phyloP scores from a whole-genome alignment of 1,140 invertebrate genomes.

The Pseudachorutes palmiensis region DNA sequence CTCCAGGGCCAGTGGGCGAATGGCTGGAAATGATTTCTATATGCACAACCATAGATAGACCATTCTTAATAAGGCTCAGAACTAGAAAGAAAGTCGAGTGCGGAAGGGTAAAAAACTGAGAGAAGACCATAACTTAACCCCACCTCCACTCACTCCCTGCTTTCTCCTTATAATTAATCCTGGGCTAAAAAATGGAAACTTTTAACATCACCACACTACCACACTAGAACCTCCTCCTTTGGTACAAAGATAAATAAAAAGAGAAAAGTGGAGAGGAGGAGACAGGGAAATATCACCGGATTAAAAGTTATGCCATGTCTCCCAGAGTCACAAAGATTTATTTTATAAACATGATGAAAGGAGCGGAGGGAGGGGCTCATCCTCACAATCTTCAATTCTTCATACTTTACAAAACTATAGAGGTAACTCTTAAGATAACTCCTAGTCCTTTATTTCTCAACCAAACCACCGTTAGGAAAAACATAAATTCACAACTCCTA shows the following conservation, averaged over 20 bases:
- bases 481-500: no score
- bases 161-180: conserved; percentile 11
- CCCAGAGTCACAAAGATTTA: conserved; percentile 7
- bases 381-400: conserved; percentile 1
- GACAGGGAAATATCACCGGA: conserved; percentile 14
- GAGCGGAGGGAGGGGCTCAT: background rate
- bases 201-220: conserved; percentile 7
- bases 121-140: background rate
- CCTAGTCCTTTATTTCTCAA: no score
- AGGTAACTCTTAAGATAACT: no score
- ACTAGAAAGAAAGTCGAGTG: background rate
- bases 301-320: conserved; percentile 15
- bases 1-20: background rate
- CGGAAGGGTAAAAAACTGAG: no score
- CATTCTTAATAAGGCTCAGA: conserved; percentile 1
- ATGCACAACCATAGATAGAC: no score
- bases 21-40: background rate
- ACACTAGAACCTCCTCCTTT: no score
- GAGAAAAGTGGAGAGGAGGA: background rate
- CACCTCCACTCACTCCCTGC: background rate
- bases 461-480: no score
- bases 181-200: conserved; percentile 12
- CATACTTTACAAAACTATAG: background rate
- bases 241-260: conserved; percentile 7
- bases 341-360: conserved; percentile 15